Conservation (phyloP, 1,140 invertebrate genomes). For the Cherax destructor region DNA sequence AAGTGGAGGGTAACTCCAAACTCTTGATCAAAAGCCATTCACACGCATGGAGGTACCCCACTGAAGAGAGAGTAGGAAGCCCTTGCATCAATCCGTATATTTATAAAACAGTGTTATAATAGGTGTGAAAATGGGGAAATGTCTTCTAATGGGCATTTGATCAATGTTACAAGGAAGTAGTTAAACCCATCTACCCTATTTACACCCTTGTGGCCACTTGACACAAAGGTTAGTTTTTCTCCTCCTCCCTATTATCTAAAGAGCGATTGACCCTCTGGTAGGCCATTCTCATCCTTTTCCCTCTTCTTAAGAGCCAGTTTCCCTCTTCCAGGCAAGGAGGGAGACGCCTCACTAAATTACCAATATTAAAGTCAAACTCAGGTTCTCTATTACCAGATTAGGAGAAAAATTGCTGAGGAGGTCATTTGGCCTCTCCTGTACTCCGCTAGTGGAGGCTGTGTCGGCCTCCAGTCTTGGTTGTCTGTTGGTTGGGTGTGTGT, state of each 20-base stretch:
- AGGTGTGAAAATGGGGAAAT: constrained; percentile 48
- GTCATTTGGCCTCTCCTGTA: constrained; percentile 5
- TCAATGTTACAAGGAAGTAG: constrained; percentile 21
- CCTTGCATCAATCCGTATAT: not conserved
- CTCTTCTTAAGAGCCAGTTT: not conserved
- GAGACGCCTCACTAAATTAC: constrained; percentile 31
- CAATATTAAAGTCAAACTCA: constrained; percentile 50
- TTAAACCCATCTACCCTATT: constrained; percentile 10
- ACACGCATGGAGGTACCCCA: no score
- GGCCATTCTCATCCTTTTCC: not conserved
- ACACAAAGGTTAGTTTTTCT: constrained; percentile 7
- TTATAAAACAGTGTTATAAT: constrained; percentile 37
- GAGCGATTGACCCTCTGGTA: not conserved
- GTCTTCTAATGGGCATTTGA: constrained; percentile 49
- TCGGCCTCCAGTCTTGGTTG: not conserved
- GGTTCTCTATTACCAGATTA: constrained; percentile 42
- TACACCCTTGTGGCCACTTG: constrained; percentile 3
- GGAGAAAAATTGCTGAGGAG: constrained; percentile 29
- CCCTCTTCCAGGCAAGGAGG: not conserved
- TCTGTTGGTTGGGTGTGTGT: not conserved
- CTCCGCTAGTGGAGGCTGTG: no score
- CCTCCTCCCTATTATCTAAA: constrained; percentile 19
- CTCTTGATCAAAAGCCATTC: no score
- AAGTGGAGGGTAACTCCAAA: no score
- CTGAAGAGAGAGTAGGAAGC: no score